Evolutionary conservation across 2,113 vertebrate species (phyloP).

Genomic region (Pollimyrus isidori): DNA sequence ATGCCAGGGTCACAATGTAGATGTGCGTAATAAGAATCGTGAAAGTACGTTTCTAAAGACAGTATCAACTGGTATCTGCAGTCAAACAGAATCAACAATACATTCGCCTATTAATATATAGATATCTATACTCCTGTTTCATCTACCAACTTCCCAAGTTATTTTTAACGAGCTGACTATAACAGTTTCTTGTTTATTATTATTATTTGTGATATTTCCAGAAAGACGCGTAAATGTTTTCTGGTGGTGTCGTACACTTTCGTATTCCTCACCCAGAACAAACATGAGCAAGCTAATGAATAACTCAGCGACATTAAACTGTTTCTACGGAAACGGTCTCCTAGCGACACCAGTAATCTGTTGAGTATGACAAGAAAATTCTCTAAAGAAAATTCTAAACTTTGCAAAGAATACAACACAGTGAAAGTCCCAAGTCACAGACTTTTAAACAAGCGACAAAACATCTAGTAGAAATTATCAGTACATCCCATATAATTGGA

Average conservation of each 20-base stretch:
- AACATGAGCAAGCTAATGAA: constrained; percentile 31
- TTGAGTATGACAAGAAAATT: constrained; percentile 18
- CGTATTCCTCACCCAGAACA: constrained; percentile 12
- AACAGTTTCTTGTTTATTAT: not conserved
- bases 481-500: not conserved
- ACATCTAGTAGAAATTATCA: not conserved
- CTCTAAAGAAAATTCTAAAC: not conserved
- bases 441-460: not conserved
- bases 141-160: not conserved
- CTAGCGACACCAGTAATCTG: constrained; percentile 31
- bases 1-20: not conserved
- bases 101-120: not conserved
- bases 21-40: not conserved
- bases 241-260: not conserved
- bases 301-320: constrained; percentile 24
- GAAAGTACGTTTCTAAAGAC: not conserved
- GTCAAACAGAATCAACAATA: not conserved
- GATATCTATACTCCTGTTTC: not conserved
- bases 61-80: not conserved
- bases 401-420: not conserved
- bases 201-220: constrained; percentile 10
- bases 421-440: not conserved
- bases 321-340: constrained; percentile 35
- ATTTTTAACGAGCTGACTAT: not conserved
- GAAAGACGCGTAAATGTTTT: not conserved